phyloP scores from a whole-genome alignment of 1,140 invertebrate species.

The Mactra quadrangularis region DNA sequence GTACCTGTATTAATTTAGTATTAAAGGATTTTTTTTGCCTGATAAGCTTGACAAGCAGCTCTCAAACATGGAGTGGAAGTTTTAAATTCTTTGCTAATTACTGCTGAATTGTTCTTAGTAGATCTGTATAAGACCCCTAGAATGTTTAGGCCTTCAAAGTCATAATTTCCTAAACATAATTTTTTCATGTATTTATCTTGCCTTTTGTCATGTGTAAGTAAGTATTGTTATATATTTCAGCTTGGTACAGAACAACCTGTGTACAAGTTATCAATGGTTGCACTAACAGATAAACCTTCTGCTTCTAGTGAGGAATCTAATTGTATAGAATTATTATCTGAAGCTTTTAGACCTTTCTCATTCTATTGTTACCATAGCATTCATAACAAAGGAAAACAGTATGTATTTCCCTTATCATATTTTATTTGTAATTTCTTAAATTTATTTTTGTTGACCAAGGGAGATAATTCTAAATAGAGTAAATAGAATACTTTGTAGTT shows the following conservation, averaged over 20 bases:
- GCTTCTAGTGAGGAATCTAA: conserved; percentile 82
- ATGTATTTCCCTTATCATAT: no score
- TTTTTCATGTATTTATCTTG: no score
- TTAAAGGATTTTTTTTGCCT: no score
- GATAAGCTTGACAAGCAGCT: no score
- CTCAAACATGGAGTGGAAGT: no score
- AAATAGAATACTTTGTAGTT: background rate
- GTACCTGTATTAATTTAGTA: no score
- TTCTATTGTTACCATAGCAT: conserved; percentile 82
- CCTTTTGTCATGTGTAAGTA: no score
- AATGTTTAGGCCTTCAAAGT: no score
- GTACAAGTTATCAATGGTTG: conserved; percentile 79
- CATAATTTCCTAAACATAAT: no score
- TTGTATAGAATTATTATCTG: conserved; percentile 80
- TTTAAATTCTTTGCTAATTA: no score
- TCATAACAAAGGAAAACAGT: conserved; percentile 73
- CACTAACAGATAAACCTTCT: conserved; percentile 79
- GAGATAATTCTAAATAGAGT: background rate
- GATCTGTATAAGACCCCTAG: no score
- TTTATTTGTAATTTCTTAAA: background rate
- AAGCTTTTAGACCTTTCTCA: conserved; percentile 81
- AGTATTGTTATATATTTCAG: conserved; percentile 73
- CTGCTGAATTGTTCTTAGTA: no score
- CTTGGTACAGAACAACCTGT: conserved; percentile 78
- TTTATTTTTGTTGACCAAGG: background rate